Conservation (phyloP, 1,140 invertebrate genomes). For the Probaryconus sp. region DNA sequence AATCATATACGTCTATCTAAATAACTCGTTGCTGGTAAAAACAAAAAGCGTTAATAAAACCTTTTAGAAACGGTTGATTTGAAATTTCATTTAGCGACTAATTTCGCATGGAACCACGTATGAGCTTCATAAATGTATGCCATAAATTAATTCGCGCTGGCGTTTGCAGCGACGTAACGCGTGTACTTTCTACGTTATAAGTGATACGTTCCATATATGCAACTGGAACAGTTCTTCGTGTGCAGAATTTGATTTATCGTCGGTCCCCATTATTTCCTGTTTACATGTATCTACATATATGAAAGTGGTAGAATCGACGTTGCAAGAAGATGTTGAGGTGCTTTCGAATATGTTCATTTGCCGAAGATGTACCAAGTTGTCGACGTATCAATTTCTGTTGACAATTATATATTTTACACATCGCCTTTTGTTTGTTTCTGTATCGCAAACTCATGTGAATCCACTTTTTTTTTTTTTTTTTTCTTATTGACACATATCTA, state of each 20-base stretch:
- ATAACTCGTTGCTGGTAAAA: neutral
- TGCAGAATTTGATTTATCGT: constrained; percentile 59
- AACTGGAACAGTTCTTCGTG: constrained; percentile 61
- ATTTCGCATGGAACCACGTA: constrained; percentile 45
- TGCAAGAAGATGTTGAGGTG: constrained; percentile 41
- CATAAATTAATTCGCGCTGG: constrained; percentile 59
- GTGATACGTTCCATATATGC: constrained; percentile 60
- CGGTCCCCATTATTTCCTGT: constrained; percentile 58
- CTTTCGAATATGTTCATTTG: constrained; percentile 54
- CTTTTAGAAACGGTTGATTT: constrained; percentile 25
- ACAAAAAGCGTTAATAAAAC: neutral
- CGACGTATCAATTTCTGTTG: constrained; percentile 1
- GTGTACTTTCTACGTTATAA: constrained; percentile 62
- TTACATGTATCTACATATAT: constrained; percentile 59
- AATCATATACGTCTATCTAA: constrained; percentile 12
- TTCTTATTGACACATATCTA: too few relatives aligned
- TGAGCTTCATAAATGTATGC: constrained; percentile 47
- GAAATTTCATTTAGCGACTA: constrained; percentile 34
- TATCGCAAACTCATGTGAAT: too few relatives aligned
- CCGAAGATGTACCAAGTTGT: constrained; percentile 18
- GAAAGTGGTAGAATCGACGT: constrained; percentile 56
- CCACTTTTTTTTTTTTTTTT: too few relatives aligned
- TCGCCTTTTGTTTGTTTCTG: too few relatives aligned
- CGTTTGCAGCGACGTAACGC: constrained; percentile 50
- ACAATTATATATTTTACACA: too few relatives aligned